Conservation (phyloP, 1,140 invertebrate genomes). For the Drosophila ambigua region DNA sequence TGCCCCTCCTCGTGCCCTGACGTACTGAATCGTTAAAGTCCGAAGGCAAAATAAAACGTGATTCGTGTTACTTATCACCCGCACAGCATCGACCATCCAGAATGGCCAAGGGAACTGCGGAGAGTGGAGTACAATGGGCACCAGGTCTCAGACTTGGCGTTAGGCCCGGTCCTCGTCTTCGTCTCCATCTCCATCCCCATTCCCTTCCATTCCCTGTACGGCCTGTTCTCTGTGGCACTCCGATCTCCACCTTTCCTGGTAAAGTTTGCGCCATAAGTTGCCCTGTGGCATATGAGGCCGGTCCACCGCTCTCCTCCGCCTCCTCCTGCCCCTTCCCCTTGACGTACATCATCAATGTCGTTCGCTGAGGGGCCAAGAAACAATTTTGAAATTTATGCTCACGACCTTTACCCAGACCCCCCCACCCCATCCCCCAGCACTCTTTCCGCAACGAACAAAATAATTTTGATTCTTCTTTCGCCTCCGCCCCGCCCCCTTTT, state of each 20-base stretch:
- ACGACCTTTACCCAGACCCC: conserved; percentile 66
- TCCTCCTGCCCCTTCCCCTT: conserved; percentile 12
- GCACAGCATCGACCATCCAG: conserved; percentile 68
- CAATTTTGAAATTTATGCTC: conserved; percentile 80
- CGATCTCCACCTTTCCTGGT: conserved; percentile 54
- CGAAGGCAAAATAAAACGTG: conserved; percentile 81
- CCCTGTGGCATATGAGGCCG: conserved; percentile 76
- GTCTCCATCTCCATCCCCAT: background rate
- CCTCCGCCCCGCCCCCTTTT: background rate
- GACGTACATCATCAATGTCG: conserved; percentile 69
- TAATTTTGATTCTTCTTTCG: conserved; percentile 43
- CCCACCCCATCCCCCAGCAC: conserved; percentile 2
- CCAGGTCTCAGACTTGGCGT: conserved; percentile 54
- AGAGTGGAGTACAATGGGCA: conserved; percentile 62
- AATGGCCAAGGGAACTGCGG: conserved; percentile 26
- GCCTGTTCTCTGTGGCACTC: conserved; percentile 30
- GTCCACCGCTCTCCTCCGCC: conserved; percentile 6
- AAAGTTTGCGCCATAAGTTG: conserved; percentile 56
- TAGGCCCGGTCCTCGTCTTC: background rate
- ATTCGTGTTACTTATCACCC: conserved; percentile 82
- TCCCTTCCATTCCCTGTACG: conserved; percentile 2
- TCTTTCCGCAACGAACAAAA: background rate
- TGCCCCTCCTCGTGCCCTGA: conserved; percentile 9
- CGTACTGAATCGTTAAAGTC: conserved; percentile 77
- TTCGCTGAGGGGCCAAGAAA: conserved; percentile 61